Base-by-base conservation (phyloP, 2,113 vertebrate species). In the Cephalophus harveyi region DNA sequence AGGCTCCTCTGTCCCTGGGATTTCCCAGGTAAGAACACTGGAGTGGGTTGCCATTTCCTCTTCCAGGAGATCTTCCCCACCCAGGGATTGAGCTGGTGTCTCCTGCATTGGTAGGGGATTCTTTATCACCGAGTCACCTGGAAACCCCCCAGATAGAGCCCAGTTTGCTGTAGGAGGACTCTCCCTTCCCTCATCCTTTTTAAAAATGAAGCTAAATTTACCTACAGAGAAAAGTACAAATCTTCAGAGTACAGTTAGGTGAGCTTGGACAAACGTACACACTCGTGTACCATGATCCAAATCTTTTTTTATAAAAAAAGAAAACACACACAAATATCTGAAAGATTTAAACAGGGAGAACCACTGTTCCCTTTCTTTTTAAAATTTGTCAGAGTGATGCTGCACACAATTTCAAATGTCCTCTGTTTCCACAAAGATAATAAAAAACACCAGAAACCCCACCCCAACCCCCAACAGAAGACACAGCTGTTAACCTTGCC, bases 161-260 rank as follows among this genome's bases (percentile, higher is more conserved):
- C 2, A 8, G 48, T 48, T 0, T 7, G 6, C 4, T 1, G 21
- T 3, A 14, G 23, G 4, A 19, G 14, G 30, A 4, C 23, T 30
- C 8, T 64, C 62, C 4, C 13, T 3, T 28, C 13, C 9, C 6
- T 28, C 33, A 82, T 48, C 48, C 28, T 54, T 43, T 30, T 21
- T 7, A 8, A 43, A 83, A 76, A 14, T 2, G 12, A 25, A 64
- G 21, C 5, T 25, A 19, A 23, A 30, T 14, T 28, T 46, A 6
- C 54, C 10, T 3, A 11, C 1, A 14, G 48, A n/a, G 95, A 33
- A 13, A 81, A 89, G 27, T 10, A 6, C 55, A 17, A 0, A 36
- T 40, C 43, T 40, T 7, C 10, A 82, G 78, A 52, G 21, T 11
- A 12, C 28, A 48, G 9, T 13, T 55, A 1, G 2, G 27, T 16